phyloP scores from a whole-genome alignment of 2,797 vertebrate species.

The Neosilurus hyrtlii region DNA sequence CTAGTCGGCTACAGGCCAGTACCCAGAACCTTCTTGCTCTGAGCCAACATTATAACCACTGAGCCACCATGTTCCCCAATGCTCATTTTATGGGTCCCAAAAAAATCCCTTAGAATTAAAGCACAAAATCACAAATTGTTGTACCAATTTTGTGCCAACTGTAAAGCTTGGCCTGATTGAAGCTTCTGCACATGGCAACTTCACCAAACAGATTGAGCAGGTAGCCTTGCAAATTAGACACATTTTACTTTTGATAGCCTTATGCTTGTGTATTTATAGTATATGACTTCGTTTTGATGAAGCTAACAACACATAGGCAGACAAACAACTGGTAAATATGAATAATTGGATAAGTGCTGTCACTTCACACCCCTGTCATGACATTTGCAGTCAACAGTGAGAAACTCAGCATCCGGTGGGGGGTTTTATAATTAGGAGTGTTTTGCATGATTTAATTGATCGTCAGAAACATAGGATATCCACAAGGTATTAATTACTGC shows the following conservation, averaged over 20 bases:
- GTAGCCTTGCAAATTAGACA: slow-evolving; percentile 14
- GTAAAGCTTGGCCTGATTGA: slow-evolving; percentile 11
- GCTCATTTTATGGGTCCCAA: slow-evolving; percentile 9
- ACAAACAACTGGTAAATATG: slow-evolving; percentile 28
- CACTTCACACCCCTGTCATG: slow-evolving; percentile 62
- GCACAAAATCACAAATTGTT: neutral
- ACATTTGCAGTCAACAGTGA: slow-evolving; percentile 66
- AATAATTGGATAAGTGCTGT: slow-evolving; percentile 49
- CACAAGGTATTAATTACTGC: slow-evolving; percentile 73
- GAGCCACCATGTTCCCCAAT: too few relatives aligned
- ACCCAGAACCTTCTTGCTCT: too few relatives aligned
- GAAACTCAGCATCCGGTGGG: slow-evolving; percentile 60
- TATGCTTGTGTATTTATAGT: slow-evolving; percentile 32
- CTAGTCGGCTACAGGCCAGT: too few relatives aligned
- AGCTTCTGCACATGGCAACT: neutral
- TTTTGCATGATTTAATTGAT: slow-evolving; percentile 75
- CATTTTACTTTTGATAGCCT: slow-evolving; percentile 15
- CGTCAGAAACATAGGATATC: slow-evolving; percentile 64
- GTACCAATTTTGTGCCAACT: neutral
- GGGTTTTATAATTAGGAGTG: slow-evolving; percentile 69
- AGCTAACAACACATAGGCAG: slow-evolving; percentile 13
- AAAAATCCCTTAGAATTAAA: slow-evolving; percentile 7
- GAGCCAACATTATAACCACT: too few relatives aligned
- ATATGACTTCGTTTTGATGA: slow-evolving; percentile 33
- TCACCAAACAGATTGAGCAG: slow-evolving; percentile 5